A percentile compares a stretch with the other conserved stretches of the same genome.
Conservation (phyloP, 2,888 invertebrate genomes). For the Cephus spinipes region DNA sequence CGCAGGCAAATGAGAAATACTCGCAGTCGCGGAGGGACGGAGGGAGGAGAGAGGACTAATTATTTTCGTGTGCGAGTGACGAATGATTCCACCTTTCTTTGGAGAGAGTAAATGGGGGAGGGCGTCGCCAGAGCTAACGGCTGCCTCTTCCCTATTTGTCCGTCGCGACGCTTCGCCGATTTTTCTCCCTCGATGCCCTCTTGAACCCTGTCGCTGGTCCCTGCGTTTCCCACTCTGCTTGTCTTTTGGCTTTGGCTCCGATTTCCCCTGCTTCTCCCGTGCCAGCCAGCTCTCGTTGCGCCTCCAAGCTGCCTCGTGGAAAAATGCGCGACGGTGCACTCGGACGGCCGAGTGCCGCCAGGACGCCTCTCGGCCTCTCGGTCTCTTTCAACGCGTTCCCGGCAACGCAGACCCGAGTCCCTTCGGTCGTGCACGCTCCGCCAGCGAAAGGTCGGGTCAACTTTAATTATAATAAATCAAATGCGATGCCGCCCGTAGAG, state of each 20-base stretch:
- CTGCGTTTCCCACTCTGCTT: not conserved
- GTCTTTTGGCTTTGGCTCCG: not conserved
- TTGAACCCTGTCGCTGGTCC: not conserved
- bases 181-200: slow-evolving; percentile 7
- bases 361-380: not conserved
- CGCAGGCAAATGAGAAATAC: slow-evolving; percentile 17
- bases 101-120: slow-evolving; percentile 13
- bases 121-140: slow-evolving; percentile 14
- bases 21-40: not conserved
- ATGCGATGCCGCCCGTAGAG: slow-evolving; percentile 44
- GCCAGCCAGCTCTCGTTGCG: not conserved
- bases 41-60: slow-evolving; percentile 29
- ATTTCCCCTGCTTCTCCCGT: not conserved
- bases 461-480: slow-evolving; percentile 64
- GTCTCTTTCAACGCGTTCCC: slow-evolving; percentile 7
- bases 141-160: slow-evolving; percentile 22
- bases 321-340: not conserved
- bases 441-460: slow-evolving; percentile 61
- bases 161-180: slow-evolving; percentile 17
- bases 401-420: not conserved
- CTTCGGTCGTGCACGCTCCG: slow-evolving; percentile 30
- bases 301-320: not conserved
- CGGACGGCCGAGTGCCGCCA: slow-evolving; percentile 35
- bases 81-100: slow-evolving; percentile 31
- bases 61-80: slow-evolving; percentile 30